Conservation (phyloP, 2,888 invertebrate species). For the Synanthedon andrenaeformis region DNA sequence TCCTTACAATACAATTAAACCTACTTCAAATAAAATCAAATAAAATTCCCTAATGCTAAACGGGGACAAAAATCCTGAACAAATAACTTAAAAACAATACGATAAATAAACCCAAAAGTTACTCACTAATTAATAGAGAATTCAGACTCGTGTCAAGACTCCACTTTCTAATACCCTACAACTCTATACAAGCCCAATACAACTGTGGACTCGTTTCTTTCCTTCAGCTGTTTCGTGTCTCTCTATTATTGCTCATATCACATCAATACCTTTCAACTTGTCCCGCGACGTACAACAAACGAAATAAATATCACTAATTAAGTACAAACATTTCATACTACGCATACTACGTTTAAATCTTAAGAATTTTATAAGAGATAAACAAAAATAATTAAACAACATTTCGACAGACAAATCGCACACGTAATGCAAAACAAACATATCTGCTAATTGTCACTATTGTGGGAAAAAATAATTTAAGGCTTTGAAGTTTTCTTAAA, state of each 20-base stretch:
- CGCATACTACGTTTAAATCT: constrained; percentile 10
- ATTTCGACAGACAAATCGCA: too few species aligned
- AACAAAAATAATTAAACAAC: too few species aligned
- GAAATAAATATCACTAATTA: constrained; percentile 66
- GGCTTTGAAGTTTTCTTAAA: too few species aligned
- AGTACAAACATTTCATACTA: constrained; percentile 53
- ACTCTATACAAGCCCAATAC: constrained; percentile 16
- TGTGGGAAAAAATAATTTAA: too few species aligned
- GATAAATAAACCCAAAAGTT: constrained; percentile 69
- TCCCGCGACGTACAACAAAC: constrained; percentile 52
- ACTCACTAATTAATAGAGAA: constrained; percentile 68
- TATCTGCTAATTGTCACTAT: too few species aligned
- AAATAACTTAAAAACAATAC: constrained; percentile 70
- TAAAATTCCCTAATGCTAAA: constrained; percentile 71
- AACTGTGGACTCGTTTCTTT: constrained; percentile 36
- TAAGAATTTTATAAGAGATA: constrained; percentile 7
- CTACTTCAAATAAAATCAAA: constrained; percentile 66
- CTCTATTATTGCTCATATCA: constrained; percentile 68
- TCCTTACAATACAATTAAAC: constrained; percentile 43
- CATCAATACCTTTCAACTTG: constrained; percentile 51
- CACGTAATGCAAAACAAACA: too few species aligned
- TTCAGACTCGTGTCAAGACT: constrained; percentile 58
- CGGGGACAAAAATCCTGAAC: constrained; percentile 71
- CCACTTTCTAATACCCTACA: constrained; percentile 14
- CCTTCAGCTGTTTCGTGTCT: constrained; percentile 45